A percentile compares a stretch with the other conserved stretches of the same genome.
Evolutionary conservation across 2,797 vertebrate genomes (phyloP).

Genomic region (Labeo calbasu): DNA sequence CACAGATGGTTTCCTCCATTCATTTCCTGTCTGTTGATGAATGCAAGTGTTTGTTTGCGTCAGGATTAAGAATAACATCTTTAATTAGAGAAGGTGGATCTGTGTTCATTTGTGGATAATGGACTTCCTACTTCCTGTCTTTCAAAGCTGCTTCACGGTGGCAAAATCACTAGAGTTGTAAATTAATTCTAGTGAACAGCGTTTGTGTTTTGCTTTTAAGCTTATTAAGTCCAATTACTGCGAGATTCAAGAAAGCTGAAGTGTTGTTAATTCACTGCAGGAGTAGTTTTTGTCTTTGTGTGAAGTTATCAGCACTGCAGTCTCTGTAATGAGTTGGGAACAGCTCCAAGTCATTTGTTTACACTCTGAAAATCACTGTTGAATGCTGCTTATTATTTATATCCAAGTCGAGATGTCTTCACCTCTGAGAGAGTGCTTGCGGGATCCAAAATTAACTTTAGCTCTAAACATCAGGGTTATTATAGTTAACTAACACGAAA

Average conservation of each 20-base stretch:
- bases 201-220: constrained; percentile 64
- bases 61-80: constrained; percentile 23
- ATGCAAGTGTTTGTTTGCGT: constrained; percentile 7
- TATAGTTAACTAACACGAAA: background rate
- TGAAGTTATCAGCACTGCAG: constrained; percentile 20
- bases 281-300: constrained; percentile 6
- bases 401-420: constrained; percentile 8
- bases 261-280: constrained; percentile 55
- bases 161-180: constrained; percentile 65
- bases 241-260: constrained; percentile 63
- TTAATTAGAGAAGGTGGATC: constrained; percentile 14
- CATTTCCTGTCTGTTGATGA: constrained; percentile 30
- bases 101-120: constrained; percentile 18
- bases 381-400: constrained; percentile 5
- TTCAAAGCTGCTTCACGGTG: constrained; percentile 42
- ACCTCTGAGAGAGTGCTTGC: background rate
- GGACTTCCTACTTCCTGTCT: constrained; percentile 25
- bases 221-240: constrained; percentile 73
- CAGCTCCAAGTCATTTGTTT: constrained; percentile 27
- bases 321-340: constrained; percentile 32
- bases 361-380: constrained; percentile 22
- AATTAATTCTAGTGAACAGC: constrained; percentile 68
- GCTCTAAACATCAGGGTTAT: background rate
- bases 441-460: constrained; percentile 19
- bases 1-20: constrained; percentile 27